A percentile compares a stretch with the other conserved stretches of the same genome.
Conservation (phyloP, 2,113 vertebrate genomes). For the Motacilla tschutschensis region DNA sequence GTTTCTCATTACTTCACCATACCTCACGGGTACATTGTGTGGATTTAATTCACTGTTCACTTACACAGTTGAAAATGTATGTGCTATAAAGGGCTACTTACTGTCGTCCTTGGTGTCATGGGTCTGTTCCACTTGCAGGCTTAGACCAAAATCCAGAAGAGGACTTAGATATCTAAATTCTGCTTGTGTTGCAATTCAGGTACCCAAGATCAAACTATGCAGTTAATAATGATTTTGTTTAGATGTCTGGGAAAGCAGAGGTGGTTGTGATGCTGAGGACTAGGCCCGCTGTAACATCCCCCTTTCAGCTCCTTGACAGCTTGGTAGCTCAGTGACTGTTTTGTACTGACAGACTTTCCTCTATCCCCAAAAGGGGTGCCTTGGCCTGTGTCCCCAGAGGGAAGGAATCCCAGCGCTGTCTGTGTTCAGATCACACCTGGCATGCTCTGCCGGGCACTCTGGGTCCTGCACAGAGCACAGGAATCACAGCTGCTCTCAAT, state of each 20-base stretch:
- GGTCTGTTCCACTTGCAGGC: neutral
- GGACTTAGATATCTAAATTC: neutral
- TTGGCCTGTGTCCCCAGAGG: fast-evolving
- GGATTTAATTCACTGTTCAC: neutral
- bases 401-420: neutral
- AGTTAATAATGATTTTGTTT: neutral
- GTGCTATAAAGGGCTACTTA: neutral
- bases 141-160: neutral
- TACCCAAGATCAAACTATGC: neutral
- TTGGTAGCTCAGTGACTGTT: neutral
- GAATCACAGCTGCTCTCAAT: neutral
- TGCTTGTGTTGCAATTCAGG: neutral
- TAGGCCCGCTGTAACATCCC: neutral
- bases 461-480: neutral
- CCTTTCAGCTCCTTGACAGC: neutral
- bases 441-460: fast-evolving
- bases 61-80: neutral
- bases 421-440: neutral
- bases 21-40: neutral
- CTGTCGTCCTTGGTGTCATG: neutral
- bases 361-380: neutral
- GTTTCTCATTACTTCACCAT: neutral
- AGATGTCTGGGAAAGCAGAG: neutral
- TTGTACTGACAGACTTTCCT: neutral
- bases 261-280: neutral